Base-by-base conservation (phyloP, 2,113 vertebrate genomes). In the Paraplagusia blochii region DNA sequence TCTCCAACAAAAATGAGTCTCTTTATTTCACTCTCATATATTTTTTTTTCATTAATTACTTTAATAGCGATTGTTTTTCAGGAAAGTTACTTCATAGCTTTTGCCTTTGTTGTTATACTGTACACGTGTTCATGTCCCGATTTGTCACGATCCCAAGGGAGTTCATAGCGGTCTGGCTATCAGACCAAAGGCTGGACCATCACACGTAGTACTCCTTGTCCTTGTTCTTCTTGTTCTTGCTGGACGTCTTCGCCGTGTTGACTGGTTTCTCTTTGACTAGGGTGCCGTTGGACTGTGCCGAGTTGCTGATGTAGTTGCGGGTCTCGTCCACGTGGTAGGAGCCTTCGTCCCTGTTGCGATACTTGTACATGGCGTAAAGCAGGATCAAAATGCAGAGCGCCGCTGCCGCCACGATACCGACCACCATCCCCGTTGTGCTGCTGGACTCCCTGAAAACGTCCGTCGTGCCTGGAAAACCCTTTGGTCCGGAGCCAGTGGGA, bases 161-260 rank as follows among this genome's bases (percentile, higher is more conserved):
- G 74, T 65, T 39, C 17, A 65, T 3, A 63, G 36, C 36, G 75
- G 79, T 67, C 83, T 35, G 48, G 63, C 52, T 48, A 39, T n/a
- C n/a, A 68, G 74, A 81, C 78, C 84, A 74, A 49, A 57, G 53
- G 43, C 64, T 50, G 61, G 53, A 83, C 69, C 84, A 93, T 99
- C 95, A 99, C 93, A 99, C 97, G 36, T 99, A 99, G 84, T 98
- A 99, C 87, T 99, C 97, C 87, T 98, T 99, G 90, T 98, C 96
- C 91, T 99, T 99, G 90, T 98, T 98, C 89, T 98, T 99, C 94
- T 99, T 99, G 81, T 90, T 94, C 92, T 98, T 99, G 90, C 84
- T 90, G 72, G 94, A 91, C 84, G 92, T 92, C 89, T 98, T 98
- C 64, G 92, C 90, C 44, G 92, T 93, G 92, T 93, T 94, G 75